Base-by-base conservation (phyloP, 2,797 vertebrate species). In the Falco naumanni region DNA sequence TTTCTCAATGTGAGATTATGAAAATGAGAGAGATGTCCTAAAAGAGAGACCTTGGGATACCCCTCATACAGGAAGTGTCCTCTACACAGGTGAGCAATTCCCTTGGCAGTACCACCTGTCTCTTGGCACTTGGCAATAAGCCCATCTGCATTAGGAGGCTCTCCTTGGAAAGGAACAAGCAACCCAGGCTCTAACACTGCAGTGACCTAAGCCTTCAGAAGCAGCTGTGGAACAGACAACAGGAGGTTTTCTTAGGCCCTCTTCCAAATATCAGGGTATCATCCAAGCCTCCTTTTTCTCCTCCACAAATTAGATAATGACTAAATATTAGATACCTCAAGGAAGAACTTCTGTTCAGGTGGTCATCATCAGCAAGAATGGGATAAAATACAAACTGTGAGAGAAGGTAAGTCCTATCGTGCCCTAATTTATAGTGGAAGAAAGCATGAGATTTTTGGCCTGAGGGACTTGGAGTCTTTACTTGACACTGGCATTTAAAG, bases 381-480 rank as follows among this genome's bases (percentile, higher is more conserved):
- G 31, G 41, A 79, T 90, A 57, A 94, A 94, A 91, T 70, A 53
- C 16, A 68, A 69, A 72, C 37, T 50, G 33, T 54, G 72, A 91
- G 61, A 91, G 66, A 90, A 82, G 37, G 26, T 70, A 89, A 84
- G 48, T 84, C 85, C 74, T 87, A 76, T 87, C 50, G 51, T 88
- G 39, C 39, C 80, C 88, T 81, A 93, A 97, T 96, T 95, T 96
- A 95, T 43, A 88, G 80, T 43, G 80, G 70, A 88, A 79, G 50
- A 91, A 94, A 91, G 59, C 56, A 95, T 48, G 54, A 92, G 83
- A 16, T 87, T 96, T 96, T 95, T 96, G 91, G 95, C 96, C 91
- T 96, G 66, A 92, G 91, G 95, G 96, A 95, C 56, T 94, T 77
- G 57, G 59, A 92, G 43, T 95, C 91, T 91, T 74, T 82, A 77